These are phyloP conservation scores for Cepphus grylle DNA, from an alignment of 2,113 vertebrate genomes.

Conservation along the genomic window DNA sequence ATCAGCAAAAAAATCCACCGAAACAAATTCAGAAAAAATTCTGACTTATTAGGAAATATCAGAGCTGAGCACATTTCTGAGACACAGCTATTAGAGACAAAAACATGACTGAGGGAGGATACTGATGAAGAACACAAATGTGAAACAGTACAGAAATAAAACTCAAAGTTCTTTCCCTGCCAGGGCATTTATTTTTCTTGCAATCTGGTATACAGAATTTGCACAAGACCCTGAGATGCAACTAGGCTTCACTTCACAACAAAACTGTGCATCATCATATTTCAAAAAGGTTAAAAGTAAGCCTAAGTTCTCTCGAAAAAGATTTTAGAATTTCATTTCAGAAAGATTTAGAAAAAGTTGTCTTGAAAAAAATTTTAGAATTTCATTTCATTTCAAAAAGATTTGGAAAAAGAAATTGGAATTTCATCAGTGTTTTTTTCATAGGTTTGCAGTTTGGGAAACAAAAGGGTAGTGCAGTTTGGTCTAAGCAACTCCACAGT, in stretches of 20 bases:
- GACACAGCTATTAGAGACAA: background rate
- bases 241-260: background rate
- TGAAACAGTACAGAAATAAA: background rate
- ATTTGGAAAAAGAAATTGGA: background rate
- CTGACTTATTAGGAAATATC: background rate
- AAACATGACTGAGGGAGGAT: background rate
- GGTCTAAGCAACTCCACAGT: background rate
- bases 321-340: no score
- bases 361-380: no score
- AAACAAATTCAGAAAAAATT: background rate
- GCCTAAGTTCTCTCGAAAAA: background rate
- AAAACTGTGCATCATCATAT: background rate
- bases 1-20: background rate
- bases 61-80: background rate
- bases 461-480: background rate
- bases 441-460: background rate
- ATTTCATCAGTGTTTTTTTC: background rate
- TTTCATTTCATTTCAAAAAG: no score
- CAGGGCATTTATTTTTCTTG: background rate
- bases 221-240: background rate
- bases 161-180: background rate
- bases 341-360: no score
- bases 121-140: background rate
- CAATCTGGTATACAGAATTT: background rate
- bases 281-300: background rate